Base-by-base conservation (phyloP, 2,888 invertebrate species). In the Campoplex nolae region DNA sequence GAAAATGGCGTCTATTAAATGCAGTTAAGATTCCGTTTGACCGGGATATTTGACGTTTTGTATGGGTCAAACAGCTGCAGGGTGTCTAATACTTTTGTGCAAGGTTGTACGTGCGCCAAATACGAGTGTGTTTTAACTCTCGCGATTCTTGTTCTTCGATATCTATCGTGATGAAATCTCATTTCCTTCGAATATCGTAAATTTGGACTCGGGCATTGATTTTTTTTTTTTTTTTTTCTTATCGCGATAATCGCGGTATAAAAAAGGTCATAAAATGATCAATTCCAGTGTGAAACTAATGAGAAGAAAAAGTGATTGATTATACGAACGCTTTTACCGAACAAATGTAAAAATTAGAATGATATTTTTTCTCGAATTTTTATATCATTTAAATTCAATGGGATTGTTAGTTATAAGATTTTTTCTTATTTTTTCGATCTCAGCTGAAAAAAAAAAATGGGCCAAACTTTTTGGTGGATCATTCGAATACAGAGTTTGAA, bases 91-190 rank as follows among this genome's bases (percentile, higher is more conserved):
- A 23, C 23, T 23, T 23, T 23, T 23, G 23, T 0, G 23, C 23
- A 23, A 23, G 23, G 23, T 23, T 38, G 38, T 38, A 38, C 38
- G 38, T 23, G 23, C 28, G 9, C 58, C 42, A 62, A 45, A 54
- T 18, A 58, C 28, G 45, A 48, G 74, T 4, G 2, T 73, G 18
- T 23, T 7, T 54, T 3, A 38, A 38, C 13, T 13, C n/a, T 13
- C 45, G 11, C 45, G 45, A 38, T 62, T 67, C 18, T 68, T 56
- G 56, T 11, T 42, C 45, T n/a, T 75, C 54, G 73, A n/a, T 48
- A 48, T 75, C n/a, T 45, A 7, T 48, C 9, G 4, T 71, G 76
- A 77, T 56, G 32, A 54, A 73, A 77, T 76, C 56, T 77, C 76
- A 56, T 70, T 35, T 67, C 9, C 35, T 54, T 13, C 1, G 6